Conservation (phyloP, 2,797 vertebrate genomes). For the Lagocephalus sceleratus region DNA sequence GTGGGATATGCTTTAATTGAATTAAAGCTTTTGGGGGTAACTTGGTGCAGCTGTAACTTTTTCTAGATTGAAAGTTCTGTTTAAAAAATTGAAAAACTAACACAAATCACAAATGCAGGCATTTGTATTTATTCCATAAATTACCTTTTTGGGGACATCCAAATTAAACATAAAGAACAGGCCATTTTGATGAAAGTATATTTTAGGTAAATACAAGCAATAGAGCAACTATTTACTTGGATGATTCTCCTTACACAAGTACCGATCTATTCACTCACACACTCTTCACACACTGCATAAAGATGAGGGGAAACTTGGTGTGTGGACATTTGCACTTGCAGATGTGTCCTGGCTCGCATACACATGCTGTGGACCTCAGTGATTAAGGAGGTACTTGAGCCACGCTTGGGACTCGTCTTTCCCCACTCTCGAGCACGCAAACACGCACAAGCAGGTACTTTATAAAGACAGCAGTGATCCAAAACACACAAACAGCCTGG, state of each 20-base stretch:
- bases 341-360: constrained; percentile 7
- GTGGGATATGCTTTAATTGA: constrained; percentile 3
- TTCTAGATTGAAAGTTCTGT: background rate
- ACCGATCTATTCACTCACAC: constrained; percentile 12
- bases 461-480: constrained; percentile 70
- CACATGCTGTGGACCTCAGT: constrained; percentile 6
- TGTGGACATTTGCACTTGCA: constrained; percentile 31
- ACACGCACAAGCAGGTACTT: constrained; percentile 15
- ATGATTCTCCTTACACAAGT: constrained; percentile 5
- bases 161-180: constrained; percentile 40
- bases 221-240: constrained; percentile 27
- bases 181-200: constrained; percentile 43
- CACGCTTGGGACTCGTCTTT: constrained; percentile 22
- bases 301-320: constrained; percentile 45
- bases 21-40: constrained; percentile 17
- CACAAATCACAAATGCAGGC: constrained; percentile 5
- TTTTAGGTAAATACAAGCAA: constrained; percentile 54
- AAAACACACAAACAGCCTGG: constrained; percentile 63
- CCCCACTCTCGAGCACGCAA: constrained; percentile 10
- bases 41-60: background rate
- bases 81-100: background rate
- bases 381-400: constrained; percentile 47
- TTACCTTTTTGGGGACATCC: constrained; percentile 25
- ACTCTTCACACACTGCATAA: constrained; percentile 7
- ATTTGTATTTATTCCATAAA: constrained; percentile 30